phyloP scores from a whole-genome alignment of 2,113 vertebrate genomes.

The Microtus montanus region DNA sequence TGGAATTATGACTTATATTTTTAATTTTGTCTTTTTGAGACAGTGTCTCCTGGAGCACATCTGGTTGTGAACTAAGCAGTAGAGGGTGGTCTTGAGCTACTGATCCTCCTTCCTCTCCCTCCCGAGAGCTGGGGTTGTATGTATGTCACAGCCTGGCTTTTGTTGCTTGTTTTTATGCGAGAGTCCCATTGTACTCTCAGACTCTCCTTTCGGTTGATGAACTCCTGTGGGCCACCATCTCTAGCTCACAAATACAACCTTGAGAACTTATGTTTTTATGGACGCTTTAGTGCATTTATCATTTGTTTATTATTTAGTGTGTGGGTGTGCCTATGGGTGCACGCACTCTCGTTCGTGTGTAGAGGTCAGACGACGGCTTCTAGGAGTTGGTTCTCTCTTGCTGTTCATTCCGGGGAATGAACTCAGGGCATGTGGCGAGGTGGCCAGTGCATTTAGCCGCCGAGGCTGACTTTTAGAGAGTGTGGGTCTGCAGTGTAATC shows the following conservation, averaged over 20 bases:
- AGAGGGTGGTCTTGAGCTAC: neutral
- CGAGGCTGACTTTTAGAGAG: neutral
- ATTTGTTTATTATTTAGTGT: neutral
- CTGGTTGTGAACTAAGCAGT: neutral
- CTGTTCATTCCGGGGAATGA: neutral
- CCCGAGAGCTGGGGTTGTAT: neutral
- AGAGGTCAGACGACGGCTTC: neutral
- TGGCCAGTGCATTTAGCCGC: neutral
- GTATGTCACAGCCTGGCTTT: neutral
- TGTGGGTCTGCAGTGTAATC: neutral
- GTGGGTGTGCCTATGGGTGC: neutral
- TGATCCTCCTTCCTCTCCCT: neutral
- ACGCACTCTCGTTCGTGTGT: fast-evolving
- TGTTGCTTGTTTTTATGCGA: neutral
- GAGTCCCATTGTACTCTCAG: neutral
- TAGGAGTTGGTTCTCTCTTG: neutral
- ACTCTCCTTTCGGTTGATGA: neutral
- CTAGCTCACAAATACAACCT: neutral
- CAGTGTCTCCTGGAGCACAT: neutral
- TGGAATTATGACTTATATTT: neutral
- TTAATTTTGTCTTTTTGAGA: neutral
- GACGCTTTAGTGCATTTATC: neutral
- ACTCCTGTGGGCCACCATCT: neutral
- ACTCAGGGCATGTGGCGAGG: neutral
- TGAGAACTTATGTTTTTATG: neutral